Evolutionary conservation across 1,140 invertebrate genomes (phyloP).

Genomic region (roundworm (Caenorhabditis elegans)): DNA sequence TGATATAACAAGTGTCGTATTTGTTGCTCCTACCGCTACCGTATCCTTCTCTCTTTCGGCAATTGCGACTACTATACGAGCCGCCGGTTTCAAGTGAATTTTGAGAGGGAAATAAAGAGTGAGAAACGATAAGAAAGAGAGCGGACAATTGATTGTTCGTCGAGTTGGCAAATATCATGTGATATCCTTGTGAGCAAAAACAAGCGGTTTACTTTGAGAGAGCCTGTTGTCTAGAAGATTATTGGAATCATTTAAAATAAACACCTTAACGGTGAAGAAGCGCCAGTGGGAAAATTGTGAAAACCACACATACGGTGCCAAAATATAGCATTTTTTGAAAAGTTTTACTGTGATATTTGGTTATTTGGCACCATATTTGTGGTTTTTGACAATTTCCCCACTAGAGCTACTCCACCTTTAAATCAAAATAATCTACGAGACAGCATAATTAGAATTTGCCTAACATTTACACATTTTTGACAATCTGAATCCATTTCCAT

Average conservation of each 20-base stretch:
- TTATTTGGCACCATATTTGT: no score
- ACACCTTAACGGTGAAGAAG: no score
- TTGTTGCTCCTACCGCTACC: constrained; percentile 26
- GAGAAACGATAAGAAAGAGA: neutral
- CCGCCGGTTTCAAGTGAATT: constrained; percentile 27
- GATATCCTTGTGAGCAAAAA: neutral
- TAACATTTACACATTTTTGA: no score
- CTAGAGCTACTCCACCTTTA: no score
- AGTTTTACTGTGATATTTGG: no score
- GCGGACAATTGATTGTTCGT: constrained; percentile 15
- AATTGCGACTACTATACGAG: constrained; percentile 31
- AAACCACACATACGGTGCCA: no score
- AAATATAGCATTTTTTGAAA: no score
- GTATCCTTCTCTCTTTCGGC: constrained; percentile 32
- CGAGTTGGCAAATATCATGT: constrained; percentile 22
- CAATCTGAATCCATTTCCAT: neutral
- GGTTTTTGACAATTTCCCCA: no score
- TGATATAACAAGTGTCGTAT: constrained; percentile 33
- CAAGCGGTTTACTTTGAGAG: neutral
- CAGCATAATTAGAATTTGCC: no score
- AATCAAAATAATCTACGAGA: no score
- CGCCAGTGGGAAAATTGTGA: no score
- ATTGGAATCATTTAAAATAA: no score
- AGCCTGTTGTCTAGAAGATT: neutral
- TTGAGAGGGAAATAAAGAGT: neutral